Conservation (phyloP, 2,797 vertebrate genomes). For the Chrysocyon brachyurus region DNA sequence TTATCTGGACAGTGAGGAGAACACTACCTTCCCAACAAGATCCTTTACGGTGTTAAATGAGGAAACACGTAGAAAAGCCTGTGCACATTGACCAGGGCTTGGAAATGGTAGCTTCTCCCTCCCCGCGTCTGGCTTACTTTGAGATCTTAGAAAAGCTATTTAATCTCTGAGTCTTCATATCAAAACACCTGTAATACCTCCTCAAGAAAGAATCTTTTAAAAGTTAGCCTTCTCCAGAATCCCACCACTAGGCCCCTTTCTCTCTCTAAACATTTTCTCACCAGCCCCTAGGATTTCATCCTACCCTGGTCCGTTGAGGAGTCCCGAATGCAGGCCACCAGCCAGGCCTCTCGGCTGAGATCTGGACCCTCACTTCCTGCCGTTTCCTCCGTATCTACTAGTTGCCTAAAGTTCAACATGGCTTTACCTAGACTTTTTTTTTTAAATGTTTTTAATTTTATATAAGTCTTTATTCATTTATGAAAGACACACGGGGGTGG, state of each 20-base stretch:
- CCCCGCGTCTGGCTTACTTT: neutral
- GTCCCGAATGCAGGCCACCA: neutral
- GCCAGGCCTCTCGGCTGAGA: neutral
- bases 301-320: no score
- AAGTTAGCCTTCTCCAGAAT: neutral
- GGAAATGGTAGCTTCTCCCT: neutral
- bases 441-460: no score
- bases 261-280: no score
- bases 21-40: neutral
- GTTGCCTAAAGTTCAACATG: neutral
- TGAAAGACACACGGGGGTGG: no score
- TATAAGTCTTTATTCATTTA: no score
- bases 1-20: neutral
- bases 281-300: neutral
- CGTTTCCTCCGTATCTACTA: neutral
- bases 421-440: neutral
- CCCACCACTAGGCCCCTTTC: rapidly evolving
- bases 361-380: neutral
- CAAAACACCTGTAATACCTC: neutral
- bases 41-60: neutral
- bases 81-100: neutral
- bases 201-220: neutral
- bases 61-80: neutral
- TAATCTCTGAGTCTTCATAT: neutral
- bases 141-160: neutral